phyloP scores from a whole-genome alignment of 1,140 invertebrate genomes.

The Ladona fulva region DNA sequence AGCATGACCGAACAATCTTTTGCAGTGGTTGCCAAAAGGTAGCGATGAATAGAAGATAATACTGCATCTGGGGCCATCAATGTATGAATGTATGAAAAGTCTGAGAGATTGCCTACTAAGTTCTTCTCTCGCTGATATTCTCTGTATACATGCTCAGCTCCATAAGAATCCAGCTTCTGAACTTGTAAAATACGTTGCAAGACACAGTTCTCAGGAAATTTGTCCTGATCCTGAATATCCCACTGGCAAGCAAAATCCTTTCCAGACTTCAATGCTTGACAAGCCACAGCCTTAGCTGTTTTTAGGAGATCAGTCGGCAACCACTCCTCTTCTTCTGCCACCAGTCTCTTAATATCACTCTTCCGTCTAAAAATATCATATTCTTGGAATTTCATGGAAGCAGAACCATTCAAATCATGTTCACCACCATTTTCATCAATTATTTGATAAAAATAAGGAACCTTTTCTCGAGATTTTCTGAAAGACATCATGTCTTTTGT shows the following conservation, averaged over 20 bases:
- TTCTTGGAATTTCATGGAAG: neutral
- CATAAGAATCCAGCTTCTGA: conserved; percentile 30
- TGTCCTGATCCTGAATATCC: conserved; percentile 13
- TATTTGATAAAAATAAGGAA: no score
- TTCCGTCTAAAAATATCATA: neutral
- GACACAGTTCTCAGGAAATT: conserved; percentile 31
- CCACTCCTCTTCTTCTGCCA: neutral
- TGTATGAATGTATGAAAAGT: neutral
- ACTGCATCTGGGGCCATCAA: conserved; percentile 17
- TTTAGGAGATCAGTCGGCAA: neutral
- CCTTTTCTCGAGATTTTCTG: no score
- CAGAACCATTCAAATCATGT: no score
- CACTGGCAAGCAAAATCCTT: conserved; percentile 15
- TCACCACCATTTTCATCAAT: no score
- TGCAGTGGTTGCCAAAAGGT: conserved; percentile 42
- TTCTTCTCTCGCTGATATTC: conserved; percentile 25
- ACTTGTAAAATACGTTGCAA: conserved; percentile 31
- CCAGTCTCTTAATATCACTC: neutral
- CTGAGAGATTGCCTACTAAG: neutral
- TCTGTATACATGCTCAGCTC: conserved; percentile 29
- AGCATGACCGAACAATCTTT: conserved; percentile 49
- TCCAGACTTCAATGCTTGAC: neutral
- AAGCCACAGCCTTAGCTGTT: neutral
- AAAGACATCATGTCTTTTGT: conserved; percentile 15
- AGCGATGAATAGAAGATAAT: conserved; percentile 35